Conservation (phyloP, 2,888 invertebrate species). For the Rutpela maculata region DNA sequence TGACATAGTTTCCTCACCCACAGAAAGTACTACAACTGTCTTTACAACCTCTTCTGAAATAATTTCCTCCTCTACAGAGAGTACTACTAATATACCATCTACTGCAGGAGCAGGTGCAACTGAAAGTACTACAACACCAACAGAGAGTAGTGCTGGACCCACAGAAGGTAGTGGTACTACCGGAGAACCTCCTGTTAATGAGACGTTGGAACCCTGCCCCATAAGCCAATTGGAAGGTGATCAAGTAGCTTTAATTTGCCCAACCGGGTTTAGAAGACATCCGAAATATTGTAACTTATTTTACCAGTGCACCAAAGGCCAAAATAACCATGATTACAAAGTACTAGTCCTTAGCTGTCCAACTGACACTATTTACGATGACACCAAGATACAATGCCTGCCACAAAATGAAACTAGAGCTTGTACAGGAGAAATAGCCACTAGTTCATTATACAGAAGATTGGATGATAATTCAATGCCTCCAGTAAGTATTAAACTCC, state of each 20-base stretch:
- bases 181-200: conserved; percentile 57
- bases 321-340: conserved; percentile 82
- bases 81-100: conserved; percentile 38
- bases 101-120: conserved; percentile 42
- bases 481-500: conserved; percentile 76
- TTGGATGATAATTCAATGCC: conserved; percentile 75
- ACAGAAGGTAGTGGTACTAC: conserved; percentile 25
- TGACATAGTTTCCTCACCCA: conserved; percentile 40
- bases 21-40: conserved; percentile 27
- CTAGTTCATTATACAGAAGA: conserved; percentile 76
- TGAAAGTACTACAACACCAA: conserved; percentile 41
- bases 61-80: conserved; percentile 50
- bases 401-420: conserved; percentile 78
- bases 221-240: conserved; percentile 81
- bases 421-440: conserved; percentile 78
- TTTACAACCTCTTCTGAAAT: conserved; percentile 29
- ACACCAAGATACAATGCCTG: conserved; percentile 83
- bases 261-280: conserved; percentile 88
- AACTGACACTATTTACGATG: conserved; percentile 85
- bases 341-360: conserved; percentile 86
- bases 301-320: conserved; percentile 85
- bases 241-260: conserved; percentile 85
- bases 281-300: conserved; percentile 89
- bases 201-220: conserved; percentile 68
- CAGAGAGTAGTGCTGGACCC: not conserved